Conservation (phyloP, 2,113 vertebrate species). For the Hippocampus guttulatus region DNA sequence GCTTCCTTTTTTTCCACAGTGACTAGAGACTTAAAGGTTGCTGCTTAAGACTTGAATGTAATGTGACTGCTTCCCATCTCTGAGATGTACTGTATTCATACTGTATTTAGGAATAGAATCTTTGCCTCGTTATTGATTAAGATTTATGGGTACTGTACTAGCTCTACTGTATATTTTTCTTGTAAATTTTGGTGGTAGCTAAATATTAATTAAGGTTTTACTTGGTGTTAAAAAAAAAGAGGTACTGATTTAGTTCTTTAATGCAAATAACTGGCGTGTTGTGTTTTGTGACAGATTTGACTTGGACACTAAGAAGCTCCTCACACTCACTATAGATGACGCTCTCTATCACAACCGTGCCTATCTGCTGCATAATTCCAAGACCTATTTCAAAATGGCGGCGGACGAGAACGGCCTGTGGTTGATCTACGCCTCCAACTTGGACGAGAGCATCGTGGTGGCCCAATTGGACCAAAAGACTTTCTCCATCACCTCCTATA, state of each 20-base stretch:
- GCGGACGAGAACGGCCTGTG: constrained; percentile 88
- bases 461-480: constrained; percentile 81
- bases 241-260: not conserved
- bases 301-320: constrained; percentile 69
- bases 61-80: too few relatives aligned
- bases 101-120: too few relatives aligned
- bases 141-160: too few relatives aligned
- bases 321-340: constrained; percentile 74
- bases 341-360: constrained; percentile 81
- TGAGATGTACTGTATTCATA: too few relatives aligned
- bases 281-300: constrained; percentile 72
- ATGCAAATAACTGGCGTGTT: not conserved
- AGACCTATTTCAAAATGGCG: constrained; percentile 93
- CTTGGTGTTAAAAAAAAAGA: not conserved
- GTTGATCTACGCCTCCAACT: constrained; percentile 86
- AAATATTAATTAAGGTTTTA: too few relatives aligned
- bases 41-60: too few relatives aligned
- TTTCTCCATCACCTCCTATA: constrained; percentile 73
- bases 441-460: constrained; percentile 83
- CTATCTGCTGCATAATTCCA: constrained; percentile 90
- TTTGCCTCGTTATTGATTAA: too few relatives aligned
- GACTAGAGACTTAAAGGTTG: too few relatives aligned
- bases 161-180: too few relatives aligned
- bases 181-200: not conserved
- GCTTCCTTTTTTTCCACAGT: too few relatives aligned